phyloP scores from a whole-genome alignment of 2,888 invertebrate genomes.

The Parapristionchus giblindavisi region DNA sequence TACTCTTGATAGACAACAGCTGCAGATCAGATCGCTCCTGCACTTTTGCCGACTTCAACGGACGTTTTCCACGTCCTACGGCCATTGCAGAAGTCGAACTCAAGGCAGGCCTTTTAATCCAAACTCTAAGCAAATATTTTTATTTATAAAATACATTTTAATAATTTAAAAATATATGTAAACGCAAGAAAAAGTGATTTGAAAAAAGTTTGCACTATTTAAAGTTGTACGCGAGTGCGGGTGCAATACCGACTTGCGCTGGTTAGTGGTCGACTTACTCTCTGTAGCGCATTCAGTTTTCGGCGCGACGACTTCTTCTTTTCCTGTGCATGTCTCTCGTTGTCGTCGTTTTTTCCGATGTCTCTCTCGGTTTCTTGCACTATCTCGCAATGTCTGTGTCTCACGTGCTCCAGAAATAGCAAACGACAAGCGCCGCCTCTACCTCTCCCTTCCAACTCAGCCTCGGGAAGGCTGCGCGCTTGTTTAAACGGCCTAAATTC shows the following conservation, averaged over 20 bases:
- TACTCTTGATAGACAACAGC: too few relatives aligned
- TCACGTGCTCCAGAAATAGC: too few relatives aligned
- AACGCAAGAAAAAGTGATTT: background rate
- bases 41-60: constrained; percentile 5
- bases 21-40: too few relatives aligned
- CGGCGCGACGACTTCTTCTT: too few relatives aligned
- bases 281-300: background rate
- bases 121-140: background rate
- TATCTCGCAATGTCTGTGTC: too few relatives aligned
- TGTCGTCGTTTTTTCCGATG: too few relatives aligned
- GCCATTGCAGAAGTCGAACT: constrained; percentile 9
- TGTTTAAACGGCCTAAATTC: too few relatives aligned
- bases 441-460: too few relatives aligned
- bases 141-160: background rate
- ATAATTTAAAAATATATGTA: background rate
- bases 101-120: constrained; percentile 30
- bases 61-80: background rate
- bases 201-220: background rate
- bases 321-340: too few relatives aligned
- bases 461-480: too few relatives aligned
- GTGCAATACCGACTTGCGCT: background rate
- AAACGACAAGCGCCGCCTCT: too few relatives aligned
- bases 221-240: background rate
- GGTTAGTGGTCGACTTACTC: background rate
- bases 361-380: constrained; percentile 18